Evolutionary conservation across 2,113 vertebrate species (phyloP).

Genomic region (Atractosteus spatula): DNA sequence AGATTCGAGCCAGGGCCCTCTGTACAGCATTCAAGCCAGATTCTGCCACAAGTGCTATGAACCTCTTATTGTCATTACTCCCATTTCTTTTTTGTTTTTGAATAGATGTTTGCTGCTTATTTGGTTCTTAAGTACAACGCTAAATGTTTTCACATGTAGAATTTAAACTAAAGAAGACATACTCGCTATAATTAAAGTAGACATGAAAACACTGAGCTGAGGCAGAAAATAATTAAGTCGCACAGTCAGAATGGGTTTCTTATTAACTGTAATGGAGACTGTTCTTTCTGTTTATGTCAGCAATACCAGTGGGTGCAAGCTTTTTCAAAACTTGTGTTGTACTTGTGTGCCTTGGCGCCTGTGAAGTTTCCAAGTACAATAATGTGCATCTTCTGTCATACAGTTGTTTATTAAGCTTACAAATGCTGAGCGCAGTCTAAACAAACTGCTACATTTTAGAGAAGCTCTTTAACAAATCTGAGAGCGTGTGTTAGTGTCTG

Average conservation of each 20-base stretch:
- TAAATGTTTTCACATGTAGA: background rate
- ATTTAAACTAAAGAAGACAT: background rate
- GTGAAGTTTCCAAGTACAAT: too few relatives aligned
- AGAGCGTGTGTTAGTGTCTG: too few relatives aligned
- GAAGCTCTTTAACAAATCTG: too few relatives aligned
- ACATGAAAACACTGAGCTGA: constrained; percentile 18
- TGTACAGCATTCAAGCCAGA: too few relatives aligned
- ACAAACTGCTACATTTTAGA: too few relatives aligned
- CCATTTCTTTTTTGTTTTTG: background rate
- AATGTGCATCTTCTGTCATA: too few relatives aligned
- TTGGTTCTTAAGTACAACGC: background rate
- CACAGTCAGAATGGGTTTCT: constrained; percentile 40
- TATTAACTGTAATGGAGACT: constrained; percentile 55
- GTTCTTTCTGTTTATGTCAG: constrained; percentile 54
- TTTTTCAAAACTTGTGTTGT: constrained; percentile 12
- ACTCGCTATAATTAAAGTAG: constrained; percentile 14
- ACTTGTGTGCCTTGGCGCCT: too few relatives aligned
- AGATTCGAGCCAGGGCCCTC: too few relatives aligned
- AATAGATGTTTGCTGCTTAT: background rate
- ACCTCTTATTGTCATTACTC: background rate
- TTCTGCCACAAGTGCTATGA: too few relatives aligned
- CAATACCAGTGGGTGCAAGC: constrained; percentile 32
- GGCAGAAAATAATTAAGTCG: constrained; percentile 44
- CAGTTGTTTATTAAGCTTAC: too few relatives aligned
- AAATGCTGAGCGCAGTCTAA: too few relatives aligned